These are phyloP conservation scores for Phortica magna DNA, from an alignment of 2,888 invertebrate genomes.

Conservation along the genomic window DNA sequence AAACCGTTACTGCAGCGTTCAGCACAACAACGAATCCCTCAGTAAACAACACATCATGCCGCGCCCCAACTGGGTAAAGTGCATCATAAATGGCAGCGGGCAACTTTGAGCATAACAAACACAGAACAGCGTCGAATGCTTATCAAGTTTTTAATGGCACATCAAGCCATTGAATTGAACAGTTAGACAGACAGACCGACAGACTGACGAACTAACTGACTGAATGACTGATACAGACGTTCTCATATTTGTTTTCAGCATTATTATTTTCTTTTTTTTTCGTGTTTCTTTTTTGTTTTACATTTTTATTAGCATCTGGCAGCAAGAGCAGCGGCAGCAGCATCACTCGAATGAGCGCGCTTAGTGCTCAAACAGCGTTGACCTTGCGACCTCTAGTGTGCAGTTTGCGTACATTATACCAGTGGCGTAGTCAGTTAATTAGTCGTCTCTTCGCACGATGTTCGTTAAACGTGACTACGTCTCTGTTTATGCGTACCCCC, in stretches of 20 bases:
- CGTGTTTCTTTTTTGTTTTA: not conserved
- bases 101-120: slow-evolving; percentile 1
- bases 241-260: not conserved
- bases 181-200: slow-evolving; percentile 16
- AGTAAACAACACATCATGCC: not conserved
- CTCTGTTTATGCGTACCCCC: not conserved
- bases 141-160: slow-evolving; percentile 18
- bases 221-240: not conserved
- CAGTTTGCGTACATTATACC: not conserved
- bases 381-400: slow-evolving; percentile 1
- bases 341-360: not conserved
- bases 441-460: not conserved
- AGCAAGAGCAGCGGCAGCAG: not conserved
- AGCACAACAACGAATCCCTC: no score
- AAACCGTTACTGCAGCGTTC: no score
- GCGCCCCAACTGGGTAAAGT: not conserved
- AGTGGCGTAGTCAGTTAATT: not conserved
- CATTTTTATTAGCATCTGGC: not conserved
- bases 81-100: not conserved
- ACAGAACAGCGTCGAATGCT: not conserved
- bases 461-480: not conserved
- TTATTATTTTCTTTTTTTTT: not conserved
- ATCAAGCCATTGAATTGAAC: not conserved
- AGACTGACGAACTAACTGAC: slow-evolving; percentile 4
- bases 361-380: not conserved